Percentiles rank a stretch among this genome's conserved stretches.
Conservation (phyloP, 2,888 invertebrate genomes). For the Epinotia nisella region DNA sequence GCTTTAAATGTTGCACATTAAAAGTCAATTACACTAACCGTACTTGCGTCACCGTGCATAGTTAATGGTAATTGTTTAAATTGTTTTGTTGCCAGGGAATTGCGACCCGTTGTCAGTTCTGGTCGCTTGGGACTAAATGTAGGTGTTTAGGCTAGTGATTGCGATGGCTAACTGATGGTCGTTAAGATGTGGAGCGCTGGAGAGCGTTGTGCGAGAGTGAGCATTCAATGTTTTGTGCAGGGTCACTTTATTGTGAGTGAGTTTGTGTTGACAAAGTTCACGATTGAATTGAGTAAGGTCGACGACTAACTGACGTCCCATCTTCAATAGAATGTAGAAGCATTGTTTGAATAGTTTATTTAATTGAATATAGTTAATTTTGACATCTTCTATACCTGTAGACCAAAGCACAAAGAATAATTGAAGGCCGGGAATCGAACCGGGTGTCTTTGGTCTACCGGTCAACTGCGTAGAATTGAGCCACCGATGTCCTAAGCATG, state of each 20-base stretch:
- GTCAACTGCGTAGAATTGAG: too few species aligned
- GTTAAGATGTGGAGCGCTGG: slow-evolving; percentile 31
- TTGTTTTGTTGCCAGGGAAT: neutral
- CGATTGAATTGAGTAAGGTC: slow-evolving; percentile 10
- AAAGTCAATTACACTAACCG: slow-evolving; percentile 6
- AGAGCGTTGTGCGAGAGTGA: slow-evolving; percentile 36
- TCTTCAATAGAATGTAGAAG: neutral
- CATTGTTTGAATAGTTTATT: neutral
- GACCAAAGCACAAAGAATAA: too few species aligned
- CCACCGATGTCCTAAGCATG: too few species aligned
- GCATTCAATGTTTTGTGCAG: slow-evolving; percentile 11
- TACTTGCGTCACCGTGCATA: neutral
- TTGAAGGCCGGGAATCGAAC: too few species aligned
- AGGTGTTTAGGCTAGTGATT: slow-evolving; percentile 41
- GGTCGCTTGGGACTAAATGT: slow-evolving; percentile 6
- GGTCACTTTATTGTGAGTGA: slow-evolving; percentile 18
- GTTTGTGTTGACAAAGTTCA: slow-evolving; percentile 10
- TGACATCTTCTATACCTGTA: too few species aligned
- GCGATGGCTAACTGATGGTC: slow-evolving; percentile 43
- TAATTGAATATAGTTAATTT: neutral
- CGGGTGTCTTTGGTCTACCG: too few species aligned
- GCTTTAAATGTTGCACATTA: slow-evolving; percentile 25
- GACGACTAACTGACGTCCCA: too few species aligned
- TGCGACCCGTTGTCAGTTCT: neutral
- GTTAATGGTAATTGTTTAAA: neutral